These are phyloP conservation scores for Ernsta delagoae DNA, from an alignment of 2,888 invertebrate species.

Conservation along the genomic window DNA sequence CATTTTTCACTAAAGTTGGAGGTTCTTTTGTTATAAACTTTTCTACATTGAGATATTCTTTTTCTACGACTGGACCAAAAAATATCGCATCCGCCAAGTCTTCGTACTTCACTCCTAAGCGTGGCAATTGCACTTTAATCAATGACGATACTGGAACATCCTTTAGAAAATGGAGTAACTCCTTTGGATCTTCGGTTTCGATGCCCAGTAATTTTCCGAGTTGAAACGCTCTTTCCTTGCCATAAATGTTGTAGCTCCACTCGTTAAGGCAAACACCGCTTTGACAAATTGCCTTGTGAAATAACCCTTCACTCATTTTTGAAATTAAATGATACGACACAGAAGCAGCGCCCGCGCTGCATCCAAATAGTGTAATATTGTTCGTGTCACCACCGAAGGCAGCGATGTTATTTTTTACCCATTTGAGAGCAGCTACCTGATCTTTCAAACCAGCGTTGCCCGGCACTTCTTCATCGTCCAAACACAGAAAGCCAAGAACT, in stretches of 20 bases:
- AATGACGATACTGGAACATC: conserved; percentile 60
- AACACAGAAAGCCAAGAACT: conserved; percentile 76
- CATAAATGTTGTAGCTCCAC: conserved; percentile 71
- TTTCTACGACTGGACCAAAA: conserved; percentile 78
- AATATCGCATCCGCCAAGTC: conserved; percentile 66
- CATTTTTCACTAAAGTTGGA: conserved; percentile 57
- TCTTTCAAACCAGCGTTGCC: conserved; percentile 81
- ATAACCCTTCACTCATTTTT: conserved; percentile 71
- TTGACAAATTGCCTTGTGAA: conserved; percentile 79
- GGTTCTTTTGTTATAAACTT: conserved; percentile 67
- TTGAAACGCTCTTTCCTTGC: conserved; percentile 69
- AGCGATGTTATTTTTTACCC: conserved; percentile 74
- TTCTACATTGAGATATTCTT: conserved; percentile 53
- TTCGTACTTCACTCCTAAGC: conserved; percentile 52
- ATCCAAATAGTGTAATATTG: conserved; percentile 77
- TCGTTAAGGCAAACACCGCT: conserved; percentile 78
- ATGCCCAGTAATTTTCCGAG: conserved; percentile 71
- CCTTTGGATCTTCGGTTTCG: conserved; percentile 64
- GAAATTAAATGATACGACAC: conserved; percentile 72
- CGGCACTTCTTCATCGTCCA: conserved; percentile 74
- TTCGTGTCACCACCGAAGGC: conserved; percentile 72
- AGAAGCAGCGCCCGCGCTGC: conserved; percentile 76
- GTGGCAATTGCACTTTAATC: conserved; percentile 65
- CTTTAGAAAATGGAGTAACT: conserved; percentile 66
- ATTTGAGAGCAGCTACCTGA: conserved; percentile 77